Conservation (phyloP, 2,113 vertebrate genomes). For the Eleginops maclovinus region DNA sequence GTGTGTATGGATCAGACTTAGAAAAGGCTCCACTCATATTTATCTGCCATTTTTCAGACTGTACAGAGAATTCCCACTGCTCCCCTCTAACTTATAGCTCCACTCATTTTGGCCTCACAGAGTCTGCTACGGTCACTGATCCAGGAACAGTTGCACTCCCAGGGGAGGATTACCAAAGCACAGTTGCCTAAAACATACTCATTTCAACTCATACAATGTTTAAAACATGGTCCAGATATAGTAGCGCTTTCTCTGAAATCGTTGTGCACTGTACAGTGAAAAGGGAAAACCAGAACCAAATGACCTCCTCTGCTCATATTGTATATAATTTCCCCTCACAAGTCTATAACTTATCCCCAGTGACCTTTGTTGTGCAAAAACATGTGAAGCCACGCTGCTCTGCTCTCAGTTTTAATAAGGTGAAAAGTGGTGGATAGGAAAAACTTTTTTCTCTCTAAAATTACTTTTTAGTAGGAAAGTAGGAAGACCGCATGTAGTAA, state of each 20-base stretch:
- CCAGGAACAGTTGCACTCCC: slow-evolving; percentile 51
- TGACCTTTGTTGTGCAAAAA: slow-evolving; percentile 31
- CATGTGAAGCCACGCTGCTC: slow-evolving; percentile 2
- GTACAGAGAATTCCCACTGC: slow-evolving; percentile 67
- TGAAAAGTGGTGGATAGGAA: slow-evolving; percentile 53
- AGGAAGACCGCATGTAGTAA: slow-evolving; percentile 51
- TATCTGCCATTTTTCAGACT: slow-evolving; percentile 78
- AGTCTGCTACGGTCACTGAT: slow-evolving; percentile 48
- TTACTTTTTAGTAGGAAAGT: slow-evolving; percentile 60
- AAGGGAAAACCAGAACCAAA: slow-evolving; percentile 5
- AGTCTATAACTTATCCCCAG: slow-evolving; percentile 32
- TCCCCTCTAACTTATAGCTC: slow-evolving; percentile 63
- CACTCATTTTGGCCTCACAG: slow-evolving; percentile 48
- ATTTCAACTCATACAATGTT: slow-evolving; percentile 29
- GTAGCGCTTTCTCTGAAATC: neutral
- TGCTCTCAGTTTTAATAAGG: slow-evolving; percentile 58
- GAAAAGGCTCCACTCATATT: slow-evolving; percentile 56
- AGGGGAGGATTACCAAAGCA: slow-evolving; percentile 56
- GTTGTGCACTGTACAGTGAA: slow-evolving; percentile 9
- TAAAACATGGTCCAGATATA: slow-evolving; percentile 24
- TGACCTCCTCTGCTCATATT: slow-evolving; percentile 20
- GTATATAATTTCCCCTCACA: slow-evolving; percentile 27
- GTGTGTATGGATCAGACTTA: slow-evolving; percentile 28
- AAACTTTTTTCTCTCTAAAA: slow-evolving; percentile 38
- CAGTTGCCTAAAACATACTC: slow-evolving; percentile 25